Percentiles rank a stretch among this genome's conserved stretches.
Evolutionary conservation across 53 echinoderm and acorn worm genomes (phyloP).

Genomic region (Holothuria scabra): DNA sequence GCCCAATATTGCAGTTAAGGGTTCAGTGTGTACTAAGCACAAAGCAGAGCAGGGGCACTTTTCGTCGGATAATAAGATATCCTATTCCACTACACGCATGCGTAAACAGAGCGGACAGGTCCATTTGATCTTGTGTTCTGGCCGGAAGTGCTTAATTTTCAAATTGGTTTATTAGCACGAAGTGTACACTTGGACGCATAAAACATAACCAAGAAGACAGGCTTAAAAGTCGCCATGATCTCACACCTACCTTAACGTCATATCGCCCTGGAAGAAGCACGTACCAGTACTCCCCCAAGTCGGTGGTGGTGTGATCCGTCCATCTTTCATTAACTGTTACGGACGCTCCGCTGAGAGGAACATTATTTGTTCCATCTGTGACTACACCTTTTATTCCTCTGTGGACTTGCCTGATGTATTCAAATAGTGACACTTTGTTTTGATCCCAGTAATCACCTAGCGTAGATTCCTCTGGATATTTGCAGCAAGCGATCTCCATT

Average conservation of each 20-base stretch:
- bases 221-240: background rate
- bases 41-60: no score
- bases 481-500: constrained; percentile 86
- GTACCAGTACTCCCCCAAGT: constrained; percentile 83
- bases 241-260: constrained; percentile 66
- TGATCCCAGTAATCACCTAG: constrained; percentile 72
- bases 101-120: no score
- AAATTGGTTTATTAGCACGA: no score
- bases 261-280: constrained; percentile 81
- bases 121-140: no score
- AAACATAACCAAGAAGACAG: no score
- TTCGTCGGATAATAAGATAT: no score
- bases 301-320: constrained; percentile 55
- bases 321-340: constrained; percentile 61
- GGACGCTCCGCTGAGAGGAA: constrained; percentile 61
- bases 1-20: no score
- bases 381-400: constrained; percentile 89
- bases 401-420: constrained; percentile 87
- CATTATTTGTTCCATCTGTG: constrained; percentile 20
- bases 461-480: constrained; percentile 62
- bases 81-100: no score
- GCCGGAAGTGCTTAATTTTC: no score
- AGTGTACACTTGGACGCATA: no score
- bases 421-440: constrained; percentile 66
- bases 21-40: no score